Evolutionary conservation across 2,797 vertebrate genomes (phyloP).

Genomic region (Takifugu rubripes): DNA sequence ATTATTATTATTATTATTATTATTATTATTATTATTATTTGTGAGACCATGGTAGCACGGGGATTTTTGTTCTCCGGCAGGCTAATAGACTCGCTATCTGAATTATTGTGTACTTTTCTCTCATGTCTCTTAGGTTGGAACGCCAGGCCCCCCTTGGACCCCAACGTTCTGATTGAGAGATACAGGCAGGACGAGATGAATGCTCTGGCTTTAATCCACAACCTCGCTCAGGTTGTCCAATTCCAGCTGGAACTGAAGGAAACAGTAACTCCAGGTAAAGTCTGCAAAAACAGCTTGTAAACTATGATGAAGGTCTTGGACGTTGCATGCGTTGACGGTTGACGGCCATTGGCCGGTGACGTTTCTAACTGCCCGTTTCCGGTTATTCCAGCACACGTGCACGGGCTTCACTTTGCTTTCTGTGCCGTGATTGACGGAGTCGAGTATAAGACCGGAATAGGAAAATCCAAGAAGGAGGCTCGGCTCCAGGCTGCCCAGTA

Average conservation of each 20-base stretch:
- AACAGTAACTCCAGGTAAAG: constrained; percentile 76
- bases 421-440: constrained; percentile 88
- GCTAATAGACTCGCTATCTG: too few species aligned
- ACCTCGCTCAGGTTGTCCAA: constrained; percentile 75
- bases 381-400: constrained; percentile 65
- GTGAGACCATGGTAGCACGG: too few species aligned
- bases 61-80: too few species aligned
- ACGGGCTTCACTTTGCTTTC: constrained; percentile 87
- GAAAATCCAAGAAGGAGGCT: constrained; percentile 88
- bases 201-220: constrained; percentile 81
- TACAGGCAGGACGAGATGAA: constrained; percentile 78
- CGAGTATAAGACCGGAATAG: constrained; percentile 86
- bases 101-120: background rate
- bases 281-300: background rate
- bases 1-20: too few species aligned
- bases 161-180: constrained; percentile 66
- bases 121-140: constrained; percentile 18
- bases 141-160: constrained; percentile 7
- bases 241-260: constrained; percentile 87
- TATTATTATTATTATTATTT: too few species aligned
- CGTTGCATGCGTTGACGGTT: too few species aligned
- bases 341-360: too few species aligned
- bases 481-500: constrained; percentile 81
- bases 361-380: background rate
- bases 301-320: too few species aligned